phyloP scores from a whole-genome alignment of 2,888 invertebrate genomes.

The Caenorhabditis imperialis region DNA sequence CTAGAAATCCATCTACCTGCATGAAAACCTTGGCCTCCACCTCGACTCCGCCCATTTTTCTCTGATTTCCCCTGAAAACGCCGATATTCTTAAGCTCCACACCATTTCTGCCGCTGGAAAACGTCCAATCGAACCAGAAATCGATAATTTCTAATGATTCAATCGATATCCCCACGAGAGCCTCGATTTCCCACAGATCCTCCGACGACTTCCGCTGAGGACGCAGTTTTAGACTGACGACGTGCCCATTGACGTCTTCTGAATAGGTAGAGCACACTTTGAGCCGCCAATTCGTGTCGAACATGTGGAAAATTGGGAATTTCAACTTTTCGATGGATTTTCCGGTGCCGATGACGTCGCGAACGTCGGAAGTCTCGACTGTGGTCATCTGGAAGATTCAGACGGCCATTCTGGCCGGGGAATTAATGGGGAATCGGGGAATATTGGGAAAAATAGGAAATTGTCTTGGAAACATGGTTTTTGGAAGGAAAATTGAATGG shows the following conservation, averaged over 20 bases:
- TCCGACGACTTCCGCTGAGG: neutral
- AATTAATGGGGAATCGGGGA: too few relatives aligned
- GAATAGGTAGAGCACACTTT: neutral
- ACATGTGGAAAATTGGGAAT: slow-evolving; percentile 28
- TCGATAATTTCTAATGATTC: slow-evolving; percentile 1
- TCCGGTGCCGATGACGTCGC: slow-evolving; percentile 16
- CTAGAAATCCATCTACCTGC: slow-evolving; percentile 12
- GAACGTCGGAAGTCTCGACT: slow-evolving; percentile 14
- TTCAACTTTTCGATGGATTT: neutral
- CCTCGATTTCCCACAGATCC: slow-evolving; percentile 23
- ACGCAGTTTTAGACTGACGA: neutral
- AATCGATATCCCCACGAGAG: neutral
- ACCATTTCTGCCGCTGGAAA: slow-evolving; percentile 4
- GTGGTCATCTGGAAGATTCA: slow-evolving; percentile 10
- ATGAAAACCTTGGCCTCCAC: slow-evolving; percentile 6
- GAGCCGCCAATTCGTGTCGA: slow-evolving; percentile 32
- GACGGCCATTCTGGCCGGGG: slow-evolving; percentile 10
- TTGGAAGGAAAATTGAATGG: too few relatives aligned
- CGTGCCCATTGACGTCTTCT: neutral
- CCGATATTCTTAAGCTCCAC: slow-evolving; percentile 3
- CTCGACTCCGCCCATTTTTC: neutral
- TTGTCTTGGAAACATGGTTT: too few relatives aligned
- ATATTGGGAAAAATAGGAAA: too few relatives aligned
- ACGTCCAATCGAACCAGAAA: neutral
- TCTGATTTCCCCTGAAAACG: neutral